phyloP scores from a whole-genome alignment of 1,140 invertebrate genomes.

The Calycopis cecrops region DNA sequence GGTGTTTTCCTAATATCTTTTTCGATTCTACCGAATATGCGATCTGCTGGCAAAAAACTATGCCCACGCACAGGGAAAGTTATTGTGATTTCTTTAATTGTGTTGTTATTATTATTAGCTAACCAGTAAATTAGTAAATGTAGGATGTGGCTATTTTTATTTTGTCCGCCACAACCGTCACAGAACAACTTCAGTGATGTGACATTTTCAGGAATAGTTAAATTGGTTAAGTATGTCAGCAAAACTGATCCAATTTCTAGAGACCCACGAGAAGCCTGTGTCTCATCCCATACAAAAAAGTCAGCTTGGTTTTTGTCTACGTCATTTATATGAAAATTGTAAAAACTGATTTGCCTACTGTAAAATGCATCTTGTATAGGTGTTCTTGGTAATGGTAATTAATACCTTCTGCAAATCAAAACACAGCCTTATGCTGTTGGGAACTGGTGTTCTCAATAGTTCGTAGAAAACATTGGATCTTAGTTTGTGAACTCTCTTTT shows the following conservation, averaged over 20 bases:
- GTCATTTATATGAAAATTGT: background rate
- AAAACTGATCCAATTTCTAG: background rate
- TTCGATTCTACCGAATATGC: conserved; percentile 5
- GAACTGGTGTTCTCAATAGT: background rate
- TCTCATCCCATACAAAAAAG: conserved; percentile 7
- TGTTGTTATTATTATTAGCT: background rate
- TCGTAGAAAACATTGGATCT: conserved; percentile 3
- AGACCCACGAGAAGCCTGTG: background rate
- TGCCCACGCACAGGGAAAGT: conserved; percentile 10
- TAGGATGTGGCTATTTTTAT: background rate
- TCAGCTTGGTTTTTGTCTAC: background rate
- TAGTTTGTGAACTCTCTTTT: conserved; percentile 1
- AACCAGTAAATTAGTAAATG: background rate
- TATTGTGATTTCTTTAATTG: background rate
- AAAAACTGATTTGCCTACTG: background rate
- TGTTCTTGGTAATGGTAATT: background rate
- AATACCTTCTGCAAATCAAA: conserved; percentile 10
- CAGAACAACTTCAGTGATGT: background rate
- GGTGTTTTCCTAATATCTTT: conserved; percentile 4
- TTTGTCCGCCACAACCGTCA: conserved; percentile 5
- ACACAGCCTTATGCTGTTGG: conserved; percentile 1
- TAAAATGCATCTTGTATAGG: conserved; percentile 2
- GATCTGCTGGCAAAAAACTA: conserved; percentile 10
- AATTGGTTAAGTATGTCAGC: background rate
- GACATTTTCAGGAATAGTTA: background rate